A percentile compares a stretch with the other conserved stretches of the same genome.
Conservation (phyloP, 1,140 invertebrate genomes). For the Tachypleus tridentatus region DNA sequence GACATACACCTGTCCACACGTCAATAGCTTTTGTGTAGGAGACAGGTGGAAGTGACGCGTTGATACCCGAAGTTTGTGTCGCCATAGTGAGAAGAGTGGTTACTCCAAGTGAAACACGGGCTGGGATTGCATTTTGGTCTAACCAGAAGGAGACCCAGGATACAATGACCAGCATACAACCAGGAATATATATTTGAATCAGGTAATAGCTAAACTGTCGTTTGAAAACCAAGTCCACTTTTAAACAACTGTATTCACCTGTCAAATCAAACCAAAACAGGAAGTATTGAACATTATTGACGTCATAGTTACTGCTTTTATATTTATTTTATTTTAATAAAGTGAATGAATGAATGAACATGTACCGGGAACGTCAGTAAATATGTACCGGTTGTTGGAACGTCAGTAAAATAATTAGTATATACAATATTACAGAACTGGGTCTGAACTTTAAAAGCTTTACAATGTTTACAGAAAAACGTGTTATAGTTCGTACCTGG, state of each 20-base stretch:
- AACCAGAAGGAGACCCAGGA: constrained; percentile 47
- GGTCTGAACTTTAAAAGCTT: too few relatives aligned
- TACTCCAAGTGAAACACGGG: constrained; percentile 37
- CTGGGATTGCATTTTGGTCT: constrained; percentile 40
- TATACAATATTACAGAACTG: too few relatives aligned
- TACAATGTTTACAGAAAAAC: too few relatives aligned
- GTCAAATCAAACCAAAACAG: constrained; percentile 38
- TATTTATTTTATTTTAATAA: too few relatives aligned
- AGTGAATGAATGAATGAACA: too few relatives aligned
- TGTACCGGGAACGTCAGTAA: too few relatives aligned
- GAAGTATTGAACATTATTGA: constrained; percentile 1
- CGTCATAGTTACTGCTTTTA: too few relatives aligned
- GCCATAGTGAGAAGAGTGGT: constrained; percentile 44
- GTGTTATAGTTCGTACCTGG: too few relatives aligned
- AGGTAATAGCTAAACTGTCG: constrained; percentile 38
- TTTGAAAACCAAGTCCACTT: constrained; percentile 30
- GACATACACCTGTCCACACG: constrained; percentile 93
- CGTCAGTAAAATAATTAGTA: too few relatives aligned
- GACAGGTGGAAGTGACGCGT: constrained; percentile 89
- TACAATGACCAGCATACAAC: constrained; percentile 43
- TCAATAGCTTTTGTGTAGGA: constrained; percentile 96
- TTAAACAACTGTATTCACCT: constrained; percentile 28
- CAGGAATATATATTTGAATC: constrained; percentile 41
- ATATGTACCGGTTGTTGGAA: too few relatives aligned
- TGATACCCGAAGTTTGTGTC: constrained; percentile 60